Evolutionary conservation across 2,113 vertebrate species (phyloP).

Genomic region (Heloderma charlesbogerti): DNA sequence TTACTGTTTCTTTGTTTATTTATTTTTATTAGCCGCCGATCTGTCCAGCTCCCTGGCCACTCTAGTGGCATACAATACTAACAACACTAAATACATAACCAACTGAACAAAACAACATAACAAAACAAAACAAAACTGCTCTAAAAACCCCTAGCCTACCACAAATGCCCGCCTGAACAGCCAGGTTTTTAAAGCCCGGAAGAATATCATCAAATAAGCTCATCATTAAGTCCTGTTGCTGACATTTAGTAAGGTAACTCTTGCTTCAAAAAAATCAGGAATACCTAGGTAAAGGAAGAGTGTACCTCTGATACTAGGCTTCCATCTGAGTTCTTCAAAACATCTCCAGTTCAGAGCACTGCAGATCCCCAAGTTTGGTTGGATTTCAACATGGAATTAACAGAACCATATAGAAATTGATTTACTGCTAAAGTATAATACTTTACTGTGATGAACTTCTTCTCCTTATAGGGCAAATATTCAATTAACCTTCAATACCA

Average conservation of each 20-base stretch:
- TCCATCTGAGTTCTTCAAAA: not conserved
- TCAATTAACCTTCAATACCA: not conserved
- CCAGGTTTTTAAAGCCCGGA: too few relatives aligned
- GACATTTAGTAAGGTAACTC: not conserved
- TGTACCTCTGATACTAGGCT: not conserved
- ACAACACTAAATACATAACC: too few relatives aligned
- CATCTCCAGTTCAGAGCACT: not conserved
- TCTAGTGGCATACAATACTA: too few relatives aligned
- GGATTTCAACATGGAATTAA: not conserved
- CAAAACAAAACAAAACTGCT: too few relatives aligned
- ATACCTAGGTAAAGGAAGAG: not conserved
- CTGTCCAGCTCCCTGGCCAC: too few relatives aligned
- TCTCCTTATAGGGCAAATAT: not conserved
- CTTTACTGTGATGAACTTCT: not conserved
- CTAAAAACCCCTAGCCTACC: too few relatives aligned
- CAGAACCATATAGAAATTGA: not conserved
- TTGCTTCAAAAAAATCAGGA: too few relatives aligned
- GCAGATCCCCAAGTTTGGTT: not conserved
- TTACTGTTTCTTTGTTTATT: too few relatives aligned
- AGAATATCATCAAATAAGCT: too few relatives aligned
- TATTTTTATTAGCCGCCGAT: too few relatives aligned
- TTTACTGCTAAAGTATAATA: not conserved
- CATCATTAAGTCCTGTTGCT: not conserved
- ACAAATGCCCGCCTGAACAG: too few relatives aligned
- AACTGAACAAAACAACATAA: too few relatives aligned